A percentile compares a stretch with the other conserved stretches of the same genome.
These are phyloP conservation scores for Procavia capensis DNA, from an alignment of 2,113 vertebrate genomes.

Conservation along the genomic window DNA sequence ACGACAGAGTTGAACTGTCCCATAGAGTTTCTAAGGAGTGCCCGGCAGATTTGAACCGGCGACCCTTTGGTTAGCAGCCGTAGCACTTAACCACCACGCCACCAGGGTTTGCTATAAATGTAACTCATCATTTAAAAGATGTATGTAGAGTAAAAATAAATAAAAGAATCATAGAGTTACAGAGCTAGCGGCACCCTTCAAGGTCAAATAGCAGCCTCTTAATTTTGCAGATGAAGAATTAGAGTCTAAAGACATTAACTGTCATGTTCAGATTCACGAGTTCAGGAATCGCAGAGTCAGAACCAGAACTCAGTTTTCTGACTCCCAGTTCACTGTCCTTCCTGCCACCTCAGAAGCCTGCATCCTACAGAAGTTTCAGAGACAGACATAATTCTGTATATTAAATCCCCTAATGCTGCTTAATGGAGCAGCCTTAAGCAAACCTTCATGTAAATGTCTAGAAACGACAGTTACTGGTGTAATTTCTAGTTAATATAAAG, in stretches of 20 bases:
- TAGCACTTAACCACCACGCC: too few species aligned
- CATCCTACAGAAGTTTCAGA: conserved; percentile 15
- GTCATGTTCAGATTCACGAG: not conserved
- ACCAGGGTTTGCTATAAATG: too few species aligned
- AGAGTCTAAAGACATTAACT: not conserved
- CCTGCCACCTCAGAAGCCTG: not conserved
- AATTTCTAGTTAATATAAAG: conserved; percentile 52
- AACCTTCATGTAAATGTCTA: conserved; percentile 59
- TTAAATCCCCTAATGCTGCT: conserved; percentile 25
- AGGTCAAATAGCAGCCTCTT: not conserved
- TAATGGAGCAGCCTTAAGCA: conserved; percentile 50
- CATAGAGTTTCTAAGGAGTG: too few species aligned
- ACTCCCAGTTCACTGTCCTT: not conserved
- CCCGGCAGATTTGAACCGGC: too few species aligned
- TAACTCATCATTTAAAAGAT: conserved; percentile 49
- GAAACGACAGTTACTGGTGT: conserved; percentile 46
- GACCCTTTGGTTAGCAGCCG: too few species aligned
- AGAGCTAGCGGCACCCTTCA: not conserved
- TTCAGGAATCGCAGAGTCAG: not conserved
- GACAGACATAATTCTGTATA: conserved; percentile 15
- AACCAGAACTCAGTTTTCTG: not conserved
- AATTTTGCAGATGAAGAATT: not conserved
- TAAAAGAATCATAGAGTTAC: not conserved
- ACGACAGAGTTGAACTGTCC: too few species aligned
- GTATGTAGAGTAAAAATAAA: not conserved